Percentiles rank a stretch among this genome's conserved stretches.
Evolutionary conservation across 2,888 invertebrate species (phyloP).

Genomic region (Teinopalpus imperialis): DNA sequence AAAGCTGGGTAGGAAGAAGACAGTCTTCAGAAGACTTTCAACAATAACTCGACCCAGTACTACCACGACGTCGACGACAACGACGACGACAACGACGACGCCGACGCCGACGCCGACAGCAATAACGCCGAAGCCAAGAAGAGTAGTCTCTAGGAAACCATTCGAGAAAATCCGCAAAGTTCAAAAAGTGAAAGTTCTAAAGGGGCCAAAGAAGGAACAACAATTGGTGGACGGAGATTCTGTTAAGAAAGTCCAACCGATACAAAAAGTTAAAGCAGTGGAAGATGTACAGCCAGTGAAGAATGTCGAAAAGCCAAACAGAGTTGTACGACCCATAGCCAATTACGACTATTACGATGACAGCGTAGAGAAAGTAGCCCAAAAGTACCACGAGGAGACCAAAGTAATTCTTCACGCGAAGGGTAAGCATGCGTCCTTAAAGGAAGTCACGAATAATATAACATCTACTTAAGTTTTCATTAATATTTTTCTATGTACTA

Average conservation of each 20-base stretch:
- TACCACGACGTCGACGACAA: conserved; percentile 30
- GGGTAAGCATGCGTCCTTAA: conserved; percentile 53
- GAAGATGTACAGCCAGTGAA: conserved; percentile 29
- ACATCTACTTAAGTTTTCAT: too few relatives aligned
- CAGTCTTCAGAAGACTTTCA: conserved; percentile 39
- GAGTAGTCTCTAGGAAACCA: conserved; percentile 47
- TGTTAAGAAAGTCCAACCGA: neutral
- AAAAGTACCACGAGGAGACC: conserved; percentile 70
- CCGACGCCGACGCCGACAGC: conserved; percentile 32
- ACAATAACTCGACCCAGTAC: conserved; percentile 29
- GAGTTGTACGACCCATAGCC: conserved; percentile 53
- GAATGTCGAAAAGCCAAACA: conserved; percentile 41
- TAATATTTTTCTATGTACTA: too few relatives aligned
- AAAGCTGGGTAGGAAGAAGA: conserved; percentile 53
- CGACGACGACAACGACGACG: conserved; percentile 32
- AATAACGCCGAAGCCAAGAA: conserved; percentile 30
- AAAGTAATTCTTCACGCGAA: conserved; percentile 81
- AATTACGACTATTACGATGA: conserved; percentile 89
- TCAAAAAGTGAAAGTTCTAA: conserved; percentile 20
- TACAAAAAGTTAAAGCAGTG: conserved; percentile 22
- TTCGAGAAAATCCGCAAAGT: conserved; percentile 49
- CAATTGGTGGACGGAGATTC: conserved; percentile 9
- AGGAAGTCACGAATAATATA: too few relatives aligned
- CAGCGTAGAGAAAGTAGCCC: conserved; percentile 77
- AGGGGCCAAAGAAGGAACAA: conserved; percentile 18